phyloP scores from a whole-genome alignment of 1,140 invertebrate species.

The Stenopsyche tienmushanensis region DNA sequence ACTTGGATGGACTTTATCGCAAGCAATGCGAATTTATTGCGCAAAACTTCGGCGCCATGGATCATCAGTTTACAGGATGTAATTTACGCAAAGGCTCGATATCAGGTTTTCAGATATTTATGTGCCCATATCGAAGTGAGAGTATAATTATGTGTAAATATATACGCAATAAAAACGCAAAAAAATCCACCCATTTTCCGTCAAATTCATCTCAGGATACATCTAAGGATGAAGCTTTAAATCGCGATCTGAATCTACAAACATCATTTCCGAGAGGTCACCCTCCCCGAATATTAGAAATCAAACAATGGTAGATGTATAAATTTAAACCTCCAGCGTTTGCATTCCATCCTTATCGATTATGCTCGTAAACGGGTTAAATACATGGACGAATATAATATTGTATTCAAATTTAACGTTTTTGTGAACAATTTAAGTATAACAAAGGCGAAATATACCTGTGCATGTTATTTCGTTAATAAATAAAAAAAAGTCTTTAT shows the following conservation, averaged over 20 bases:
- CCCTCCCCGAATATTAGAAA: background rate
- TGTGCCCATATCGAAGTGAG: too few species aligned
- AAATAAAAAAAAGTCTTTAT: slow-evolving; percentile 17
- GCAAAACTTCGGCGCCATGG: background rate
- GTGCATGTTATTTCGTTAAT: slow-evolving; percentile 13
- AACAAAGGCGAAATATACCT: slow-evolving; percentile 25
- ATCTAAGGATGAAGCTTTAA: too few species aligned
- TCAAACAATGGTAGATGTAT: background rate
- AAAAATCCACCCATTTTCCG: too few species aligned
- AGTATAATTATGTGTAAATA: too few species aligned
- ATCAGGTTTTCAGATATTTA: too few species aligned
- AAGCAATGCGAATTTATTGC: background rate
- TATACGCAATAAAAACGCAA: too few species aligned
- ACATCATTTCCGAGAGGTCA: background rate
- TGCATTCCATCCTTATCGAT: slow-evolving; percentile 22
- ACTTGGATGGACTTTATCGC: too few species aligned
- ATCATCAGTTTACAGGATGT: background rate
- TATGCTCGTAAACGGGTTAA: background rate
- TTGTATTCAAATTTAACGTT: slow-evolving; percentile 29
- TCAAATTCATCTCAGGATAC: too few species aligned
- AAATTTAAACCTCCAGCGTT: background rate
- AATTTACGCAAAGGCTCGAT: background rate
- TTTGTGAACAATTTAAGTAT: slow-evolving; percentile 20
- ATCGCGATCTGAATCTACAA: too few species aligned
- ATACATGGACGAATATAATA: slow-evolving; percentile 4